Percentiles rank a stretch among this genome's conserved stretches.
These are phyloP conservation scores for Urocynchramus pylzowi DNA, from an alignment of 2,113 vertebrate species.

Conservation along the genomic window DNA sequence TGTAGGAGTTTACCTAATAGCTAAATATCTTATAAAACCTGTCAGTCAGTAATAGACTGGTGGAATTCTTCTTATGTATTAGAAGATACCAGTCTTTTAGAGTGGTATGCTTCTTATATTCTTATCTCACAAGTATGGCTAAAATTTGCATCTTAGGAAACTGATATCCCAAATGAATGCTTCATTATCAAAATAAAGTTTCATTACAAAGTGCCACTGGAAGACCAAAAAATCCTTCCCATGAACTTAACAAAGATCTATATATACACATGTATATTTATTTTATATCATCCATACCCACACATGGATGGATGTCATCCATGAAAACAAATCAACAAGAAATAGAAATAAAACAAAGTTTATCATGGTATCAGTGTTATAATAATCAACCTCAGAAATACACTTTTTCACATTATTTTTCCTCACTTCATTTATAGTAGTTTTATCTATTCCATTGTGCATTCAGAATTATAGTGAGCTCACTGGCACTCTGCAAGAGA, in stretches of 20 bases:
- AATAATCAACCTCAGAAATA: neutral
- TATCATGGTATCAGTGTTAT: neutral
- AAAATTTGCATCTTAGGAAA: neutral
- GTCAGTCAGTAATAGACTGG: neutral
- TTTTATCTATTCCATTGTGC: neutral
- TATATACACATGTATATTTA: neutral
- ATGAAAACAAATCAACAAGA: neutral
- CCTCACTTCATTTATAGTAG: neutral
- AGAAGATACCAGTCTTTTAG: too few relatives aligned
- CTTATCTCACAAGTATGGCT: neutral
- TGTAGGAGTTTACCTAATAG: neutral
- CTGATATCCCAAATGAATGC: neutral
- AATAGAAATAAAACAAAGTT: neutral
- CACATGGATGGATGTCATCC: neutral
- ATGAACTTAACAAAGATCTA: neutral
- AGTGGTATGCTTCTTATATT: neutral
- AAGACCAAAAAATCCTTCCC: neutral
- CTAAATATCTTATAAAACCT: neutral
- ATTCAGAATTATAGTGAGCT: neutral
- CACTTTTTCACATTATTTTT: neutral
- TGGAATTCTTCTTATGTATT: too few relatives aligned
- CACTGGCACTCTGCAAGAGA: neutral
- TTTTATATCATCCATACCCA: neutral
- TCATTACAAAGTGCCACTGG: neutral
- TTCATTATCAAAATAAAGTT: neutral